Conservation (phyloP, 2,888 invertebrate genomes). For the Diarsia mendica region DNA sequence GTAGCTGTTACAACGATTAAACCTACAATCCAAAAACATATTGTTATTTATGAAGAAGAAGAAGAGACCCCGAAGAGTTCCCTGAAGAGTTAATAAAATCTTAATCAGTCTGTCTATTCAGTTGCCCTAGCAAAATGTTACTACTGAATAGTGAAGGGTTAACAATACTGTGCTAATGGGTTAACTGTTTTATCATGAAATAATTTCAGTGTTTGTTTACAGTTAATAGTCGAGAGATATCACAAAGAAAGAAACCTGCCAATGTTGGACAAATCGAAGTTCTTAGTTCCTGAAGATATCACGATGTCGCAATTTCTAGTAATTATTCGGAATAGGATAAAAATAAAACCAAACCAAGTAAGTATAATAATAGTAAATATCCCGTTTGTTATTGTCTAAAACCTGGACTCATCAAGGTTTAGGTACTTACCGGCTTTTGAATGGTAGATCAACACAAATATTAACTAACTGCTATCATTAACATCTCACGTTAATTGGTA, state of each 20-base stretch:
- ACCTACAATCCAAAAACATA: neutral
- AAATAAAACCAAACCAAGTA: slow-evolving; percentile 91
- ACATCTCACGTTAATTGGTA: neutral
- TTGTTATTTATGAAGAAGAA: neutral
- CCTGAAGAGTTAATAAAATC: neutral
- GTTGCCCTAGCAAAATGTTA: neutral
- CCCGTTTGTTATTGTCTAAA: neutral
- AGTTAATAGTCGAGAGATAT: slow-evolving; percentile 96
- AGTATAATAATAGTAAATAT: slow-evolving; percentile 61
- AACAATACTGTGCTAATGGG: neutral
- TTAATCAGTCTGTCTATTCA: neutral
- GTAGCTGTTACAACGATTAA: too few relatives aligned
- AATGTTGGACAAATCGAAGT: slow-evolving; percentile 95
- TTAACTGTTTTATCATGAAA: neutral
- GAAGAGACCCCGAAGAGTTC: too few relatives aligned
- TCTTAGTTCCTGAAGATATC: slow-evolving; percentile 96
- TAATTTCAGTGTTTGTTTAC: slow-evolving; percentile 65
- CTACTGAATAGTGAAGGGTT: neutral
- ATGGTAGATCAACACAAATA: neutral
- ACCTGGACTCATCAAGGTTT: neutral
- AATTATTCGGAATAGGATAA: slow-evolving; percentile 91
- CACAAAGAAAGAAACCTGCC: slow-evolving; percentile 94
- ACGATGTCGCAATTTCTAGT: slow-evolving; percentile 97
- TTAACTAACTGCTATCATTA: neutral
- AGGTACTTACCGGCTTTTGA: neutral